phyloP scores from a whole-genome alignment of 2,113 vertebrate species.

The Gobius niger region DNA sequence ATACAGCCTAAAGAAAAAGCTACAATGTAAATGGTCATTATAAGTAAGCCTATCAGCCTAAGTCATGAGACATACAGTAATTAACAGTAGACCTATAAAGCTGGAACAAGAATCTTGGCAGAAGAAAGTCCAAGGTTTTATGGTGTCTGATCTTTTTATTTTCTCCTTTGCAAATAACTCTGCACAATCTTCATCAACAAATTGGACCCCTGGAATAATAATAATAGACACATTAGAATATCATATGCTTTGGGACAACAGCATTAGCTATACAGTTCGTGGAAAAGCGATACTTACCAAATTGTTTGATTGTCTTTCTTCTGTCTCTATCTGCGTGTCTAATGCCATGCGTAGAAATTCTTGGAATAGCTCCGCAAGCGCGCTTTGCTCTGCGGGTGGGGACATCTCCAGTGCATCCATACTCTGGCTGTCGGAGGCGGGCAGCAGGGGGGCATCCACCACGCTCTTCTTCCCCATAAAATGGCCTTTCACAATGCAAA shows the following conservation, averaged over 20 bases:
- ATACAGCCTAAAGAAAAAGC: slow-evolving; percentile 27
- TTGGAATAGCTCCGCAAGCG: slow-evolving; percentile 74
- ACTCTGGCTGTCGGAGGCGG: slow-evolving; percentile 48
- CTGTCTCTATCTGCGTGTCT: slow-evolving; percentile 74
- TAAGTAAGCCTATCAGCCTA: slow-evolving; percentile 13
- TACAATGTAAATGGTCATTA: slow-evolving; percentile 42
- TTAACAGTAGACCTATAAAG: slow-evolving; percentile 55
- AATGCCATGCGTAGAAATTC: slow-evolving; percentile 80
- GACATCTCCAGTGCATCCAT: slow-evolving; percentile 32
- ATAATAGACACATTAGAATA: not conserved
- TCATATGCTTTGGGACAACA: too few species aligned
- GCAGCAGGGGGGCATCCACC: slow-evolving; percentile 61
- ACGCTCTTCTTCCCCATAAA: slow-evolving; percentile 97
- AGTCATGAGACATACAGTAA: slow-evolving; percentile 19
- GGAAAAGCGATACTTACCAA: slow-evolving; percentile 71
- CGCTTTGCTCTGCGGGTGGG: slow-evolving; percentile 61
- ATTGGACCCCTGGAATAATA: slow-evolving; percentile 75
- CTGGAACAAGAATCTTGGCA: slow-evolving; percentile 28
- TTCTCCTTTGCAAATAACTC: slow-evolving; percentile 79
- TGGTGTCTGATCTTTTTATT: slow-evolving; percentile 35
- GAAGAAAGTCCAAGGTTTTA: slow-evolving; percentile 37
- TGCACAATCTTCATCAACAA: slow-evolving; percentile 82
- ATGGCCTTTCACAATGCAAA: slow-evolving; percentile 75
- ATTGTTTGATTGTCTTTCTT: slow-evolving; percentile 53
- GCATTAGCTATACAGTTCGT: not conserved